Evolutionary conservation across 2,113 vertebrate genomes (phyloP).

Genomic region (Vireo altiloquus): DNA sequence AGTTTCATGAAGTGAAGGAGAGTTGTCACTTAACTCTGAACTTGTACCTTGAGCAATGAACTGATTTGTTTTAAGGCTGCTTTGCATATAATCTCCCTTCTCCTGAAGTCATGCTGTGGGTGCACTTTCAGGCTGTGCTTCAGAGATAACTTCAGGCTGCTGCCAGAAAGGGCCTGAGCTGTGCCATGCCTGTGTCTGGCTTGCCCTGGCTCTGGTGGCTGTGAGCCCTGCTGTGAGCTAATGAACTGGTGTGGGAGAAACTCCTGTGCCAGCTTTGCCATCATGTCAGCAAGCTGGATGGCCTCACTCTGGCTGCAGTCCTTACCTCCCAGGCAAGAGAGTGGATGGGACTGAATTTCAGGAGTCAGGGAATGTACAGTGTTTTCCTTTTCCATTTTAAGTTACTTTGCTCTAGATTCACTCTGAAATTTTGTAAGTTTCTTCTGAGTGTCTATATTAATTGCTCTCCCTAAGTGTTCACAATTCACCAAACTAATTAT

Average conservation of each 20-base stretch:
- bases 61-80: neutral
- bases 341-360: neutral
- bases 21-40: neutral
- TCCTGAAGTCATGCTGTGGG: neutral
- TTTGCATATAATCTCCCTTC: neutral
- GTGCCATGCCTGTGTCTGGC: neutral
- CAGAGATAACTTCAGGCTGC: neutral
- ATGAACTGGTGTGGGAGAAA: neutral
- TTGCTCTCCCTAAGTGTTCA: neutral
- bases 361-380: neutral
- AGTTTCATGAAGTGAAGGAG: neutral
- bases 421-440: rapidly evolving
- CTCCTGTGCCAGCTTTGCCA: neutral
- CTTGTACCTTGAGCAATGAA: neutral
- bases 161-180: neutral
- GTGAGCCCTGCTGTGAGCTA: neutral
- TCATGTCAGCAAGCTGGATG: neutral
- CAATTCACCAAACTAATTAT: neutral
- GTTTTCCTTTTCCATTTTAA: neutral
- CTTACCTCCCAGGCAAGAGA: neutral
- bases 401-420: neutral
- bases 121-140: neutral
- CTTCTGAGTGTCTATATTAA: neutral
- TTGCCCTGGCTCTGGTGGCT: neutral
- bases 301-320: neutral